A percentile compares a stretch with the other conserved stretches of the same genome.
These are phyloP conservation scores for Drosophila pandora DNA, from an alignment of 1,140 invertebrate species.

Conservation along the genomic window DNA sequence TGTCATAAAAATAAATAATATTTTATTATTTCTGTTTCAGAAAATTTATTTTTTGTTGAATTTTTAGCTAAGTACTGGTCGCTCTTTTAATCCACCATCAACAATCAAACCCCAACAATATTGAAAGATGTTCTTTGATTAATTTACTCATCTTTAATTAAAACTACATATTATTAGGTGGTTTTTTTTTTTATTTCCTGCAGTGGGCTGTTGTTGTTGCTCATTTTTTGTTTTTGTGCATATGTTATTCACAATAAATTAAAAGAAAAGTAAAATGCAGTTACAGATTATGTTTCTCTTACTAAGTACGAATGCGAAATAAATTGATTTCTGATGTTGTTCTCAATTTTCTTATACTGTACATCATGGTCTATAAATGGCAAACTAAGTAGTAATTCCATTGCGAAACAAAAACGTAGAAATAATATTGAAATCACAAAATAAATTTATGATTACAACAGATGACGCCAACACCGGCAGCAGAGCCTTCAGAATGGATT, in stretches of 20 bases:
- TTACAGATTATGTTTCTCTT: slow-evolving; percentile 71
- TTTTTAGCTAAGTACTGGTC: no score
- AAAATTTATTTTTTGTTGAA: no score
- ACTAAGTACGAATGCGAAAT: slow-evolving; percentile 63
- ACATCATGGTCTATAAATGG: slow-evolving; percentile 72
- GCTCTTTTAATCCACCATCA: no score
- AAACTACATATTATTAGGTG: neutral
- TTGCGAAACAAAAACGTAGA: slow-evolving; percentile 59
- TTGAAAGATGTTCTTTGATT: no score
- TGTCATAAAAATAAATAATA: no score
- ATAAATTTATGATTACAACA: slow-evolving; percentile 77
- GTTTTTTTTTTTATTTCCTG: slow-evolving; percentile 55
- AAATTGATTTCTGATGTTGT: slow-evolving; percentile 44
- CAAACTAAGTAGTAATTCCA: slow-evolving; percentile 62
- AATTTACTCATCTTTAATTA: neutral
- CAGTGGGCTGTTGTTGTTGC: slow-evolving; percentile 54
- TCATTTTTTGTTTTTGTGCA: slow-evolving; percentile 40
- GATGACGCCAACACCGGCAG: slow-evolving; percentile 57
- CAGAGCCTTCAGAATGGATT: slow-evolving; percentile 19
- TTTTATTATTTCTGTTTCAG: no score
- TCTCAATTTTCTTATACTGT: slow-evolving; percentile 54
- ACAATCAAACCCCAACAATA: no score
- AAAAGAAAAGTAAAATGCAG: slow-evolving; percentile 64
- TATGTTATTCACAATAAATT: slow-evolving; percentile 58
- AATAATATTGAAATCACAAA: slow-evolving; percentile 49